These are phyloP conservation scores for Cotesia typhae DNA, from an alignment of 1,140 invertebrate genomes.

Conservation along the genomic window DNA sequence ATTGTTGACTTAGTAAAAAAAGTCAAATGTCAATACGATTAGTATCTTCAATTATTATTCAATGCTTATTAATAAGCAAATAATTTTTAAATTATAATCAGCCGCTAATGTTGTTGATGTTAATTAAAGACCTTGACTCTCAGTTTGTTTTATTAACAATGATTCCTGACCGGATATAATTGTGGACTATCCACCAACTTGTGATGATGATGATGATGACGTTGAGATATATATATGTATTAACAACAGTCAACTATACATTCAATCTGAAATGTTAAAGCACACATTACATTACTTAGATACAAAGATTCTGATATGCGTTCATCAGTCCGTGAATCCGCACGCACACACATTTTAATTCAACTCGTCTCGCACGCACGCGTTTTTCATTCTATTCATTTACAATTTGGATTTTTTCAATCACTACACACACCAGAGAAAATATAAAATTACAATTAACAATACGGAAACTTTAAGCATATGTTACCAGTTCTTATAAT, in stretches of 20 bases:
- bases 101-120: background rate
- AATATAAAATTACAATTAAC: constrained; percentile 12
- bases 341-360: constrained; percentile 8
- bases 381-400: constrained; percentile 9
- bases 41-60: too few relatives aligned
- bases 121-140: constrained; percentile 9
- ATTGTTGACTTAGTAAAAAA: too few relatives aligned
- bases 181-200: background rate
- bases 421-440: constrained; percentile 13
- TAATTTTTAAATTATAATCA: constrained; percentile 1
- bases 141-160: background rate
- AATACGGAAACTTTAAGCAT: background rate
- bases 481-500: too few relatives aligned
- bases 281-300: background rate
- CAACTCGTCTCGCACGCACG: constrained; percentile 28
- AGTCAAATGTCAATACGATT: too few relatives aligned
- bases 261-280: constrained; percentile 26
- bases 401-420: constrained; percentile 7
- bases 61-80: too few relatives aligned
- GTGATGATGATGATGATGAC: too few relatives aligned
- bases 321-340: constrained; percentile 25
- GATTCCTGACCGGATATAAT: constrained; percentile 21
- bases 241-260: background rate
- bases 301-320: constrained; percentile 10
- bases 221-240: background rate